Conservation (phyloP, 2,888 invertebrate species). For the Minunthozetes semirufus region DNA sequence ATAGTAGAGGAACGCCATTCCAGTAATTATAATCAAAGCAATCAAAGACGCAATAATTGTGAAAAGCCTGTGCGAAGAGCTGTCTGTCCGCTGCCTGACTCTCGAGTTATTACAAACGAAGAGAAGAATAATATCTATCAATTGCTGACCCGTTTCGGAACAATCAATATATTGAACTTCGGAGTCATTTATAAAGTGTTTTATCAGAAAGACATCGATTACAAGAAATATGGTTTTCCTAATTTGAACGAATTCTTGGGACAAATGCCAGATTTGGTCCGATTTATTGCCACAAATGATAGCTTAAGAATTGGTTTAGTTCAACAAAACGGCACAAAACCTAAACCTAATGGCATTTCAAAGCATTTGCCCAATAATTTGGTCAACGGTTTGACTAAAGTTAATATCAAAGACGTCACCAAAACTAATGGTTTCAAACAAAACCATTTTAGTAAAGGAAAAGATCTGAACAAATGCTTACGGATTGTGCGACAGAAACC, state of each 20-base stretch:
- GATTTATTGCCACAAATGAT: background rate
- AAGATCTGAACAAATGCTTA: background rate
- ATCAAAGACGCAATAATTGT: too few relatives aligned
- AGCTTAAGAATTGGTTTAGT: background rate
- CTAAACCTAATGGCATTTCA: too few relatives aligned
- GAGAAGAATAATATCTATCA: background rate
- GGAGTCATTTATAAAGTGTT: background rate
- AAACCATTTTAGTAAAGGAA: background rate
- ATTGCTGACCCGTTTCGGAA: background rate
- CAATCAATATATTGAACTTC: background rate
- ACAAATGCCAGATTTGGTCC: background rate
- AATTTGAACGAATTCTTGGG: background rate
- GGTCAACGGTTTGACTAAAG: too few relatives aligned
- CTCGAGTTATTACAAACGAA: background rate
- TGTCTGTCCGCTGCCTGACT: conserved; percentile 6
- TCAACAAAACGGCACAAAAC: too few relatives aligned
- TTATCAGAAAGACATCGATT: background rate
- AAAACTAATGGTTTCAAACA: background rate
- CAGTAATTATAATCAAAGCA: background rate
- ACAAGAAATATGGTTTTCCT: background rate
- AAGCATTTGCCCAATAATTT: too few relatives aligned
- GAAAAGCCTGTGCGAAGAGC: background rate
- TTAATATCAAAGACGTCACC: background rate
- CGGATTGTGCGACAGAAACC: background rate
- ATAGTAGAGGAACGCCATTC: too few relatives aligned